Base-by-base conservation (phyloP, 2,797 vertebrate genomes). In the Crenuchus spilurus region DNA sequence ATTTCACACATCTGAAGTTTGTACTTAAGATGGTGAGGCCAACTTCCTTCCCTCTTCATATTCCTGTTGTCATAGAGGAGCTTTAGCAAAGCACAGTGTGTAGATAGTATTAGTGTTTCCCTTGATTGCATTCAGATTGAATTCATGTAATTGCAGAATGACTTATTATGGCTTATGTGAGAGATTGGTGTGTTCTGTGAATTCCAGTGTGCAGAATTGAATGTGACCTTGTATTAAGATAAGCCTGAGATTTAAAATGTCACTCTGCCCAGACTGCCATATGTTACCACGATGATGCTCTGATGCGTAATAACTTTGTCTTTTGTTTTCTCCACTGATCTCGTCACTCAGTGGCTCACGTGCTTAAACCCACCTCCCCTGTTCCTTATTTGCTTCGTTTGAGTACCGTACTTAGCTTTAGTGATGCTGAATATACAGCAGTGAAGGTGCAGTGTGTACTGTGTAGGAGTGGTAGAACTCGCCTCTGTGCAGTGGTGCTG, bases 211-310 rank as follows among this genome's bases (percentile, higher is more conserved):
- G 33, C 51, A 3, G 6, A 0, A 3, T 66, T 24, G 67, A 46
- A 18, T 61, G 62, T 58, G 61, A 66, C 72, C 76, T 74, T 75
- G 67, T 75, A 44, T 70, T 70, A 51, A 30, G 66, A 70, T 74
- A 60, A 78, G 65, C 66, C 39, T 18, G 31, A 44, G 42, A 49
- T 57, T 74, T 78, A 61, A 68, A 77, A 77, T 57, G 39, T 69
- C 30, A 64, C 14, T 74, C 6, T 51, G 67, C 52, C 16, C 49
- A 70, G 46, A 66, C 66, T 14, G 39, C 72, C 72, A 74, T 70
- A 74, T 70, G 52, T 28, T 69, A 28, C 39, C 14, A n/a, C 69
- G n/a, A n/a, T n/a, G n/a, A n/a, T 39, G 16, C 24, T 69, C 70
- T 74, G 1, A n/a, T 63, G 28, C 44, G 16, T 26, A 37, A 33